Evolutionary conservation across 2,888 invertebrate species (phyloP).

Genomic region (Artemia sinica): DNA sequence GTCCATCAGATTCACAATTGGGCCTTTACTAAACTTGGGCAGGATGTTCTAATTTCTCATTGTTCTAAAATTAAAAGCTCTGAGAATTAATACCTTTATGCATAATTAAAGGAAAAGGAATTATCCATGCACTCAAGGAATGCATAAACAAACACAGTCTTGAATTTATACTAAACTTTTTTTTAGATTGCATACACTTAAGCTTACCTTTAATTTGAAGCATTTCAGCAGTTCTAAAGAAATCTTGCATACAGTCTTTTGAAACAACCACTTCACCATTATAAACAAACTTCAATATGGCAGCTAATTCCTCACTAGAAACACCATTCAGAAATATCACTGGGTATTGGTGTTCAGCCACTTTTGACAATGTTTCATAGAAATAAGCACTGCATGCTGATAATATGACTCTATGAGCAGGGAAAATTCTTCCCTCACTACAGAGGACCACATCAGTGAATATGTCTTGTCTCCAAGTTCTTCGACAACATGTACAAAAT

Average conservation of each 20-base stretch:
- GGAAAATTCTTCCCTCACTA: constrained; percentile 64
- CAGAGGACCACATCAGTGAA: constrained; percentile 69
- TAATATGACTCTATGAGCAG: constrained; percentile 64
- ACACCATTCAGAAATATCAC: constrained; percentile 22
- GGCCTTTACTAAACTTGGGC: no score
- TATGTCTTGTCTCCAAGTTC: constrained; percentile 41
- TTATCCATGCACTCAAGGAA: no score
- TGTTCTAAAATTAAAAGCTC: no score
- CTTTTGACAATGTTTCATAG: constrained; percentile 30
- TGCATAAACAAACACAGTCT: no score
- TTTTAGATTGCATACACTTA: not conserved
- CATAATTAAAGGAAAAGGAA: no score
- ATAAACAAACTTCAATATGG: constrained; percentile 21
- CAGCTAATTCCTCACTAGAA: constrained; percentile 20
- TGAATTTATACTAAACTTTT: no score
- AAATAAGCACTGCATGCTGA: constrained; percentile 71
- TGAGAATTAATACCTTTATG: no score
- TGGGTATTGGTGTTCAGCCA: constrained; percentile 23
- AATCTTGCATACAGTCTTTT: constrained; percentile 19
- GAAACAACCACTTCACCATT: constrained; percentile 22
- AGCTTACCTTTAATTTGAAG: constrained; percentile 21
- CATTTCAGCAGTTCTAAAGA: constrained; percentile 21
- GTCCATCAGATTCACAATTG: no score
- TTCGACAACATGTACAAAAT: constrained; percentile 60
- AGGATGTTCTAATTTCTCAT: no score